Evolutionary conservation across 2,113 vertebrate genomes (phyloP), one percentile per base, ranked within the genome.

Genomic region (Pavo muticus): DNA sequence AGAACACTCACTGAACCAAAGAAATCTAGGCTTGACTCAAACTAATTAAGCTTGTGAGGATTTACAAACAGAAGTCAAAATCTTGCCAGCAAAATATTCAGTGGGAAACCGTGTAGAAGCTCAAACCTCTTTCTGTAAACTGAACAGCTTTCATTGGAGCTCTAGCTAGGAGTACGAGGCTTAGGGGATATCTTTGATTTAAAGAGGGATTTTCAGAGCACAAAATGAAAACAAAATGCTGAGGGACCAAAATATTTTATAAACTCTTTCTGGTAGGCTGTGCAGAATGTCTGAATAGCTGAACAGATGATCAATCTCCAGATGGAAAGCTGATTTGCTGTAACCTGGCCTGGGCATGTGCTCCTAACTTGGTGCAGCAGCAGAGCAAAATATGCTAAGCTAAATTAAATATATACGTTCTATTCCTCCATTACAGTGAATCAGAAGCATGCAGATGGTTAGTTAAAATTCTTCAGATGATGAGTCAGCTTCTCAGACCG

Each of bases 161-260:
- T 90, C 60, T 40, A 81, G 79, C 60, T 79, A 80, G 75, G 65
- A 80, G 39, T 80, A 64, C 77, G 64, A 91, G 50, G 68, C 71
- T 95, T 94, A 83, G 74, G 68, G 64, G 35, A 78, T 75, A 82
- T 89, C 30, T 94, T 83, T 93, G 74, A 72, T 68, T 95, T 96
- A 89, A 95, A 90, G 24, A 82, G n/a, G 67, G 71, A 68, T 93
- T 95, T 96, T 87, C 67, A 61, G 91, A 93, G n/a, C 70, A 91
- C 74, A 93, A 92, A 87, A 95, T 67, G 59, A 87, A 93, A 95
- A 91, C 84, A 93, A 96, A 95, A 95, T 84, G 65, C 63, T 65
- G 88, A 73, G 81, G 54, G 59, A 89, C 48, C 57, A 83, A 93
- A 89, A 84, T 44, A 67, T 78, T 87, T 92, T 37, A 65, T 61